Evolutionary conservation across 2,888 invertebrate species (phyloP).

Genomic region (Pterostichus niger): DNA sequence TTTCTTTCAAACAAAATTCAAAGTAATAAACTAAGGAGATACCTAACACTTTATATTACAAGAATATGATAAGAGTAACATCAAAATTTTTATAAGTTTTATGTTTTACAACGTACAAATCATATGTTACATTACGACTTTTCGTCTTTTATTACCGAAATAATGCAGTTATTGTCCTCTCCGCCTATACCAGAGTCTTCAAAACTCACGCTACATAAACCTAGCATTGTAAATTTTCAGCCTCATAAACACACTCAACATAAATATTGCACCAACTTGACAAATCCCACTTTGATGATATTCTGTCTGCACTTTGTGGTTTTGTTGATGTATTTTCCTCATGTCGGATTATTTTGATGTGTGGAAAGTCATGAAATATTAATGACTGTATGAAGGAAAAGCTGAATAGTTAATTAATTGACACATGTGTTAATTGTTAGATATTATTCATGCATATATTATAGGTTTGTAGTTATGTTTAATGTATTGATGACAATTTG

Average conservation of each 20-base stretch:
- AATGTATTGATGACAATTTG: background rate
- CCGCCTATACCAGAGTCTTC: background rate
- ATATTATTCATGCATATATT: slow-evolving; percentile 6
- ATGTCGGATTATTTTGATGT: background rate
- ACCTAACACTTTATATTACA: background rate
- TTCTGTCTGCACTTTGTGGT: slow-evolving; percentile 28
- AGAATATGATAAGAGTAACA: background rate
- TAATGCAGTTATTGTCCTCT: background rate
- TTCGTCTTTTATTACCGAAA: slow-evolving; percentile 6
- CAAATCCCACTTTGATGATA: background rate
- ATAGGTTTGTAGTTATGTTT: no score
- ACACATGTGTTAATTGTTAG: slow-evolving; percentile 2
- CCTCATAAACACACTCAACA: background rate
- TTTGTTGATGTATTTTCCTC: background rate
- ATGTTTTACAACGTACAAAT: background rate
- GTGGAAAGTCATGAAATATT: background rate
- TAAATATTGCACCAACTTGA: slow-evolving; percentile 14
- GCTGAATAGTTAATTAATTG: slow-evolving; percentile 22
- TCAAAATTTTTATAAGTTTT: slow-evolving; percentile 1
- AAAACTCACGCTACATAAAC: background rate
- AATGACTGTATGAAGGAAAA: slow-evolving; percentile 16
- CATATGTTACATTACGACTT: slow-evolving; percentile 4
- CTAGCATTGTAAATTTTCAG: background rate
- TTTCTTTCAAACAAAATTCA: no score
- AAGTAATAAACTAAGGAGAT: no score